Base-by-base conservation (phyloP, 2,797 vertebrate genomes). In the Carapus acus region DNA sequence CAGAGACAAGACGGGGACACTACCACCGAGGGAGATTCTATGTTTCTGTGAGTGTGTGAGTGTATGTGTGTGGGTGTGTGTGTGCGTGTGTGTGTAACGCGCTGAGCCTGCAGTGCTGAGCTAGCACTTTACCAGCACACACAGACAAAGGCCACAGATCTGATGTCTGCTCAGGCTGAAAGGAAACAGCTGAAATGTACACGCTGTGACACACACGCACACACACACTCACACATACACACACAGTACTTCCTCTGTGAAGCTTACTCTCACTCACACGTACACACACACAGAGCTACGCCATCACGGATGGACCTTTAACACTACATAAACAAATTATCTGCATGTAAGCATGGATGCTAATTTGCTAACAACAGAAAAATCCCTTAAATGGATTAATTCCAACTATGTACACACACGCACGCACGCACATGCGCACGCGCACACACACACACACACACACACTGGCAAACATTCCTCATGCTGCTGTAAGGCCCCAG, bases 91-190 rank as follows among this genome's bases (percentile, higher is more conserved):
- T 69, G 46, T 67, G 67, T 49, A 54, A 58, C 59, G 48, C 65
- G 77, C 73, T 73, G 54, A 76, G 73, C 54, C 58, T 66, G 37
- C 73, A 75, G 54, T 45, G 86, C 86, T 85, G 84, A 86, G 71
- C 51, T 74, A 74, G 85, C 88, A 77, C 66, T 87, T 83, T 76
- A 67, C n/a, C 6, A 67, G 61, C 21, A 14, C 62, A 44, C 54
- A 39, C 58, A 77, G 58, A 88, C 87, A 88, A 87, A 83, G 62
- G 77, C 38, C 59, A 62, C 65, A 85, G 79, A 80, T 78, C 73
- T 82, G 66, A 66, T 78, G 83, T 85, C 77, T 79, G 69, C 55
- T 55, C 55, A 51, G 63, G 57, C 58, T 80, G 67, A 85, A 82
- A 81, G 65, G 50, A 73, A 77, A 73, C 51, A 68, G 74, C 74